A percentile compares a stretch with the other conserved stretches of the same genome.
These are phyloP conservation scores for Sebastes cheni DNA, from an alignment of 2,797 vertebrate genomes.

Conservation along the genomic window DNA sequence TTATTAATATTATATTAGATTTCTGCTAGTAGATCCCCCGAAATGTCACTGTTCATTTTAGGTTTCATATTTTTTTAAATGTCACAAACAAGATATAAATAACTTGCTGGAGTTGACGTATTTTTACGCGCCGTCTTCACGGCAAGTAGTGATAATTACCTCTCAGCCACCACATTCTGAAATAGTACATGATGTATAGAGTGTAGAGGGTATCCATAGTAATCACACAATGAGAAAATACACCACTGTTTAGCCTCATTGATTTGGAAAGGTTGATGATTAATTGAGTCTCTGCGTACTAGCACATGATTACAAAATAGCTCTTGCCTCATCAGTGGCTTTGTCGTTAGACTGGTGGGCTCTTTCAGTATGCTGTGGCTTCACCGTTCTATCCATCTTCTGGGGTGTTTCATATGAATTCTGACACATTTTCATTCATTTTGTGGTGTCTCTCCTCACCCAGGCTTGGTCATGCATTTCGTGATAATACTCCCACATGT, in stretches of 20 bases:
- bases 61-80: not conserved
- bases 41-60: too few relatives aligned
- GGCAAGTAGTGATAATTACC: constrained; percentile 27
- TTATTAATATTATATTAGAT: too few relatives aligned
- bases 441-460: constrained; percentile 29
- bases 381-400: constrained; percentile 28
- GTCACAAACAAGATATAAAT: not conserved
- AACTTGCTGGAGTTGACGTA: not conserved
- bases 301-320: constrained; percentile 28
- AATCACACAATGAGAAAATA: constrained; percentile 37
- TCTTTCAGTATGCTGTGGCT: constrained; percentile 30
- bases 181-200: constrained; percentile 23
- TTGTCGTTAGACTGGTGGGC: constrained; percentile 13
- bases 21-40: too few relatives aligned
- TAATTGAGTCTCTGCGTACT: constrained; percentile 22
- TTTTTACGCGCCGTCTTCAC: constrained; percentile 16
- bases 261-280: constrained; percentile 29
- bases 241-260: not conserved
- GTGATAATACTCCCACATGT: constrained; percentile 21
- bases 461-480: constrained; percentile 33
- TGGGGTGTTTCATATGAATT: constrained; percentile 31
- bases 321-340: constrained; percentile 15
- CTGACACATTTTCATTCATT: constrained; percentile 43
- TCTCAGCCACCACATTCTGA: not conserved
- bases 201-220: constrained; percentile 46